Base-by-base conservation (phyloP, 2,113 vertebrate species). In the Burhinus oedicnemus region DNA sequence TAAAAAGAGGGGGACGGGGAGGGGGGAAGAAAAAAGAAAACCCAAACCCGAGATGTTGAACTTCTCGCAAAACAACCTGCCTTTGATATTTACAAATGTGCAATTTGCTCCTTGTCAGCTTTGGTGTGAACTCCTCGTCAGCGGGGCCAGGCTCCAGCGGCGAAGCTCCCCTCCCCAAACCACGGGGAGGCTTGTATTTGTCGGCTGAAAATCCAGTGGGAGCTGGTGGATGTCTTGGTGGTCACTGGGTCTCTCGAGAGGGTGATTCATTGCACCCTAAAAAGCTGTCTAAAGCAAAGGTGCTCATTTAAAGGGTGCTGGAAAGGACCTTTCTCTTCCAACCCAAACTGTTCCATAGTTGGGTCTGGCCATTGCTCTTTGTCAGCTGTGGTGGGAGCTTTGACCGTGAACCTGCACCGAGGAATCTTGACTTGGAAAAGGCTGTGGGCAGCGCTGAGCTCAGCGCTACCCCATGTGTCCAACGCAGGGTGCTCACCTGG, bases 51-150 rank as follows among this genome's bases (percentile, higher is more conserved):
- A 52, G 86, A 94, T 80, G 95, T 87, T 94, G 95, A 97, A 95
- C 79, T 85, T 91, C 89, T 96, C 16, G 5, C 69, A 64, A 95
- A 97, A 96, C 90, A 97, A 93, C 89, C 71, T 52, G 36, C 78
- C 87, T 97, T 95, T 98, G 95, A 94, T 98, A 97, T 97, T 97
- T 97, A 90, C 88, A 92, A 72, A 96, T 84, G 93, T 71, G 70
- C 87, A 80, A 90, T 97, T 97, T 92, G 71, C 57, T 96, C 86
- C 90, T 91, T 86, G 93, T 82, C 4, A 91, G 96, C 94, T 97
- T 96, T 95, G 60, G 58, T 84, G 85, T 86, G 69, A 97, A 88
- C 83, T 84, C 7, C 21, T 65, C 11, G 9, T 79, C 87, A 80
- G 91, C 5, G 0, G 34, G 52, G 9, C n/a, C 9, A 10, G 45